Evolutionary conservation across 64 coral and sea anemone species (phyloP).

Genomic region (Cladopsammia gracilis): DNA sequence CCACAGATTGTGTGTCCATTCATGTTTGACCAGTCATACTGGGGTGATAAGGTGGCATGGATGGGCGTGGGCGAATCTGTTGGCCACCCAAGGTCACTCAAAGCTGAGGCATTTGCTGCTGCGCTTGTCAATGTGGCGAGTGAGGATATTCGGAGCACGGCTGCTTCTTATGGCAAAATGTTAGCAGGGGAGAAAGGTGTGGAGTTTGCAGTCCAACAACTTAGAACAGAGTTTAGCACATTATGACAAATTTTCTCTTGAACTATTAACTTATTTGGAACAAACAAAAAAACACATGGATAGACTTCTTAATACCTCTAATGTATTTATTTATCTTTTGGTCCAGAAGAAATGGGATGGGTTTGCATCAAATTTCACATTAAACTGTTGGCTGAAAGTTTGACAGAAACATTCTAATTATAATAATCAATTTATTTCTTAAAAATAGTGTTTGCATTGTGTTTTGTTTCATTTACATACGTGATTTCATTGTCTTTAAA

Average conservation of each 20-base stretch:
- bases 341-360: too few relatives aligned
- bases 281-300: too few relatives aligned
- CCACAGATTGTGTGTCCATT: constrained; percentile 94
- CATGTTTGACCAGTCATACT: constrained; percentile 98
- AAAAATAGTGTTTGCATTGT: neutral
- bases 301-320: too few relatives aligned
- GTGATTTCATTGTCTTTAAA: too few relatives aligned
- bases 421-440: constrained; percentile 9
- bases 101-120: constrained; percentile 28
- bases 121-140: constrained; percentile 47
- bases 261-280: too few relatives aligned
- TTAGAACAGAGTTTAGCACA: constrained; percentile 52
- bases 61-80: constrained; percentile 87
- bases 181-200: constrained; percentile 52
- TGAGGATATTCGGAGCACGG: constrained; percentile 51
- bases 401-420: neutral
- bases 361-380: too few relatives aligned
- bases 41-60: constrained; percentile 90
- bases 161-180: constrained; percentile 56
- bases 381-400: neutral
- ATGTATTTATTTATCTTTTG: too few relatives aligned
- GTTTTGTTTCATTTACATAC: too few relatives aligned
- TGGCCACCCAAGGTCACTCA: constrained; percentile 81
- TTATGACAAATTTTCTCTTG: neutral
- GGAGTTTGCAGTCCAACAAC: constrained; percentile 49